Evolutionary conservation across 1,140 invertebrate species (phyloP).

Genomic region (Magallana gigas): DNA sequence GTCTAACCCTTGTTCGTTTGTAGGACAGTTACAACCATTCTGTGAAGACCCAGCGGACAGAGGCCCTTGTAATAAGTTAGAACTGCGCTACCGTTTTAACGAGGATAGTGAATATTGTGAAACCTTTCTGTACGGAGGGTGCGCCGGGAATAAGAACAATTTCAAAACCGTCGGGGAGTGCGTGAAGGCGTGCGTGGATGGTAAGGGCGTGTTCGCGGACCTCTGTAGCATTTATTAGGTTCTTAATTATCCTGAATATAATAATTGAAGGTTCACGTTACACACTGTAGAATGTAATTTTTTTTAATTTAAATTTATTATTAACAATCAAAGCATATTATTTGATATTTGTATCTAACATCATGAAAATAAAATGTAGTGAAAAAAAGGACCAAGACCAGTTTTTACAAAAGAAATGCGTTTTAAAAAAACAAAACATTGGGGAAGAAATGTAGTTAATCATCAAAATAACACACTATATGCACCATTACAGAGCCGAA

Average conservation of each 20-base stretch:
- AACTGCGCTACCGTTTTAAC: conserved; percentile 23
- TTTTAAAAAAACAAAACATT: too few relatives aligned
- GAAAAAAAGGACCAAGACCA: too few relatives aligned
- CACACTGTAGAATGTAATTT: too few relatives aligned
- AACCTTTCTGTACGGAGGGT: conserved; percentile 25
- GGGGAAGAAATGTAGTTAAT: too few relatives aligned
- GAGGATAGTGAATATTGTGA: conserved; percentile 27
- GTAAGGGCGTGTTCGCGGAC: background rate
- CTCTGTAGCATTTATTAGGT: background rate
- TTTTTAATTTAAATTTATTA: too few relatives aligned
- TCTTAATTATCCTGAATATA: background rate
- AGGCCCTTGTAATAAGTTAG: conserved; percentile 27
- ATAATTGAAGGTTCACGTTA: background rate
- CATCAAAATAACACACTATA: too few relatives aligned
- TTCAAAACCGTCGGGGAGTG: conserved; percentile 37
- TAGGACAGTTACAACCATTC: conserved; percentile 37
- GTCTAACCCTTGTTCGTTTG: conserved; percentile 10
- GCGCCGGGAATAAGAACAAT: conserved; percentile 22
- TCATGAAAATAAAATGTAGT: too few relatives aligned
- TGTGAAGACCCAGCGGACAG: conserved; percentile 11
- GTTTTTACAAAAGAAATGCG: too few relatives aligned
- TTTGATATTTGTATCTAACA: too few relatives aligned
- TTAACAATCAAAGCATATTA: too few relatives aligned
- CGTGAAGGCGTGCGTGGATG: conserved; percentile 26
- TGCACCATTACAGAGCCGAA: background rate